A percentile compares a stretch with the other conserved stretches of the same genome.
Conservation (phyloP, 30 jellyfish, hydroid and myxozoan genomes). For the Cassiopea andromeda region DNA sequence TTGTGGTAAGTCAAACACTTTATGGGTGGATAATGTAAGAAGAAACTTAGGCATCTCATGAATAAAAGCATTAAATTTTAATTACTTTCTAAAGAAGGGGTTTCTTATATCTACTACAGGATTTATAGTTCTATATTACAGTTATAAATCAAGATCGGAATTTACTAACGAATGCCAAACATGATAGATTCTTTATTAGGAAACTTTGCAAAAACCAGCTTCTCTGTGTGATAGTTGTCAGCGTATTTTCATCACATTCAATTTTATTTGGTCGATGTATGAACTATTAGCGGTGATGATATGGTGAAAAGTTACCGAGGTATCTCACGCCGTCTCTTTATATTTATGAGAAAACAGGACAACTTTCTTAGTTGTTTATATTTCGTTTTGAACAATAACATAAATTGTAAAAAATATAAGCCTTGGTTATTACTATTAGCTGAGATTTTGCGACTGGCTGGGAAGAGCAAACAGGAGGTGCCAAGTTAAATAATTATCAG, state of each 20-base stretch:
- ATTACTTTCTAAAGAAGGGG: constrained; percentile 5
- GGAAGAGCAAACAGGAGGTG: constrained; percentile 3
- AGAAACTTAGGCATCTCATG: constrained; percentile 2
- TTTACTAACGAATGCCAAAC: too few relatives aligned
- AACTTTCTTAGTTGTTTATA: not conserved
- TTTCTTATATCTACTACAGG: not conserved
- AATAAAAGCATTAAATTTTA: not conserved
- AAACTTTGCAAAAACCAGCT: not conserved
- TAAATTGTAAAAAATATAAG: not conserved
- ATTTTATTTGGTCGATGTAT: not conserved
- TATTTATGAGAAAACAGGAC: not conserved
- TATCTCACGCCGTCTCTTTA: not conserved
- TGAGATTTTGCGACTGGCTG: not conserved
- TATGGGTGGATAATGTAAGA: constrained; percentile 27
- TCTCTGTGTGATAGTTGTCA: not conserved
- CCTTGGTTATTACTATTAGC: not conserved
- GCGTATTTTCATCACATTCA: not conserved
- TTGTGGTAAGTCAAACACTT: constrained; percentile 74
- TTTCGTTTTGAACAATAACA: not conserved
- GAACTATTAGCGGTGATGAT: not conserved
- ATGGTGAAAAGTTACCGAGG: not conserved
- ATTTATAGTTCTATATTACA: not conserved
- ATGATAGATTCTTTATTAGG: too few relatives aligned
- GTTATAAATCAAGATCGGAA: not conserved
- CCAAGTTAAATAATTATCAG: not conserved